Evolutionary conservation across 1,140 invertebrate species (phyloP).

Genomic region (Magallana angulata): DNA sequence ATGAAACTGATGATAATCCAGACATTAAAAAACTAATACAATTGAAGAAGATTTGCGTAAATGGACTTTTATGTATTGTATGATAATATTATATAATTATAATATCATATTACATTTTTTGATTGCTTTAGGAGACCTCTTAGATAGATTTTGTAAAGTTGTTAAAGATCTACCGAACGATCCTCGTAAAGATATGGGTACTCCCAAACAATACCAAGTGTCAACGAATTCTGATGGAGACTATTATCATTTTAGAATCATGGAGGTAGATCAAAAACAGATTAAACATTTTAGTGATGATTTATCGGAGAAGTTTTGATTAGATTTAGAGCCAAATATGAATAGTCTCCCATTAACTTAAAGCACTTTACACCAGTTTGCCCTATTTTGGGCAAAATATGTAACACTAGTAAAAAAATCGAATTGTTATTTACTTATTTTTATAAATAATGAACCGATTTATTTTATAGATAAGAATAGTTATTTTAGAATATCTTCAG

Average conservation of each 20-base stretch:
- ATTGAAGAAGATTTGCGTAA: background rate
- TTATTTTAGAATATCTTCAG: conserved; percentile 40
- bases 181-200: conserved; percentile 12
- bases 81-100: background rate
- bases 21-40: background rate
- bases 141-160: conserved; percentile 3
- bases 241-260: conserved; percentile 39
- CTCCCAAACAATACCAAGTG: conserved; percentile 14
- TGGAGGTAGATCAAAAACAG: background rate
- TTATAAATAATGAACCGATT: background rate
- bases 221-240: background rate
- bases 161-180: conserved; percentile 25
- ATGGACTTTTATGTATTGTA: background rate
- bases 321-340: conserved; percentile 50
- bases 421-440: conserved; percentile 49
- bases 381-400: conserved; percentile 51
- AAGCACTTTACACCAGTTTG: conserved; percentile 55
- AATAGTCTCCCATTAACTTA: conserved; percentile 56
- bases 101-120: background rate
- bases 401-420: conserved; percentile 27
- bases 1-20: background rate
- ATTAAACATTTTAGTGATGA: background rate
- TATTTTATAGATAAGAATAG: too few species aligned
- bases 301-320: background rate
- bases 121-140: background rate